Base-by-base conservation (phyloP, 2,888 invertebrate species). In the Horisme vitalbata region DNA sequence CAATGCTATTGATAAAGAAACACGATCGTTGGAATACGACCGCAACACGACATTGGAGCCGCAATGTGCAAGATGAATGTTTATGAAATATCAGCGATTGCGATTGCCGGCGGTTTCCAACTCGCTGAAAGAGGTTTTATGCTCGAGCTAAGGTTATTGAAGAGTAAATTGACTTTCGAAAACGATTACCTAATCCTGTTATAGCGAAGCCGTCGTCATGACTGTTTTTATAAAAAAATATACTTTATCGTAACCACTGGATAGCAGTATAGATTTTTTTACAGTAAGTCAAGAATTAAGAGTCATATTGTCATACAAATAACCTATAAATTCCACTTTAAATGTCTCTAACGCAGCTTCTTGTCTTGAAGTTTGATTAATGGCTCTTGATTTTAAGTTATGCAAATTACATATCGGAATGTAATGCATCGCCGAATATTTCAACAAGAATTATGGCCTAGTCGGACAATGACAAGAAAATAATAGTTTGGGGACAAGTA, bases 31-130 rank as follows among this genome's bases (percentile, higher is more conserved):
- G 39, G 43, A 45, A 46, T 39, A 41, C 52, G 55, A 59, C 54
- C 59, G 54, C 54, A 56, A 49, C 48, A 43, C 45, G 56, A 59
- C 54, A 56, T 57, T 59, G 54, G 50, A 56, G 54, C 52, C 24
- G 47, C 52, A 48, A 41, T 49, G 50, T 50, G 41, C 50, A 57
- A 54, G 59, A 59, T 59, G 49, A 52, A 58, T 58, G 59, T 54
- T 52, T 59, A 55, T 52, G 59, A 54, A 59, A 56, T 50, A 50
- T 30, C 32, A 20, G 27, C 34, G 46, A 27, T 45, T 51, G 27
- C 34, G 46, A 27, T 45, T 51, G 32, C 32, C 30, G 34, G 30
- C 36, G 37, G 47, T 43, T 49, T 39, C 1, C 34, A 34, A 34
- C 14, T 15, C 12, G 37, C 32, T 33, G 36, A 34, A 39, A 45